Evolutionary conservation across 2,797 vertebrate species (phyloP).

Genomic region (Sphenodon punctatus): DNA sequence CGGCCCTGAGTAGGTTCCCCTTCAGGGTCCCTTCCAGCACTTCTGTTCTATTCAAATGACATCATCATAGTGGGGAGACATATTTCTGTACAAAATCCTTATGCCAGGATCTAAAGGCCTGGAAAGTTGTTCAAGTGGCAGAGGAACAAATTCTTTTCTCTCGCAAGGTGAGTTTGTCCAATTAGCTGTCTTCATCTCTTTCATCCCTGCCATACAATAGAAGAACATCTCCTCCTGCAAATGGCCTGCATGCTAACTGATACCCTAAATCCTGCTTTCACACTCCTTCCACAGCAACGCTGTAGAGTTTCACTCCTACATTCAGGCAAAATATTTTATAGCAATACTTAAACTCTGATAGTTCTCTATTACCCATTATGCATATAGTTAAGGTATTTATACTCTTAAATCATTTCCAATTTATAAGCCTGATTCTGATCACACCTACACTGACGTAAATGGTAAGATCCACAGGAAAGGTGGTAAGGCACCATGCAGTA

Average conservation of each 20-base stretch:
- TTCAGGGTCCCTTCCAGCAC: too few species aligned
- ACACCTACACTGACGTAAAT: too few species aligned
- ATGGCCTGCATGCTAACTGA: neutral
- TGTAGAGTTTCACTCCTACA: neutral
- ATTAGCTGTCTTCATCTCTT: neutral
- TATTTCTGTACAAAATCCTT: neutral
- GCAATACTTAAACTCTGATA: neutral
- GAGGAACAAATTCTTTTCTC: neutral
- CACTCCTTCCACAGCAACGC: neutral
- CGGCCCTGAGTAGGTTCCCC: too few species aligned
- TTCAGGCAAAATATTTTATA: neutral
- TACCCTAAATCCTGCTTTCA: neutral
- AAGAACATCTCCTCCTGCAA: neutral
- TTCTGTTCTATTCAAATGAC: too few species aligned
- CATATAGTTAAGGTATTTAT: neutral
- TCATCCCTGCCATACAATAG: fast-evolving
- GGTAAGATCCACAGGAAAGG: too few species aligned
- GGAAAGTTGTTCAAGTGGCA: fast-evolving
- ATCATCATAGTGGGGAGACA: too few species aligned
- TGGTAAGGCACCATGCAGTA: too few species aligned
- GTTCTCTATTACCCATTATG: neutral
- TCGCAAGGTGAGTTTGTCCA: neutral
- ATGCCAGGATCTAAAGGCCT: neutral
- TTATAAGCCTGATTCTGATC: neutral
- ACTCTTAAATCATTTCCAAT: neutral